phyloP scores from a whole-genome alignment of 2,113 vertebrate genomes.

The Pagrus major region DNA sequence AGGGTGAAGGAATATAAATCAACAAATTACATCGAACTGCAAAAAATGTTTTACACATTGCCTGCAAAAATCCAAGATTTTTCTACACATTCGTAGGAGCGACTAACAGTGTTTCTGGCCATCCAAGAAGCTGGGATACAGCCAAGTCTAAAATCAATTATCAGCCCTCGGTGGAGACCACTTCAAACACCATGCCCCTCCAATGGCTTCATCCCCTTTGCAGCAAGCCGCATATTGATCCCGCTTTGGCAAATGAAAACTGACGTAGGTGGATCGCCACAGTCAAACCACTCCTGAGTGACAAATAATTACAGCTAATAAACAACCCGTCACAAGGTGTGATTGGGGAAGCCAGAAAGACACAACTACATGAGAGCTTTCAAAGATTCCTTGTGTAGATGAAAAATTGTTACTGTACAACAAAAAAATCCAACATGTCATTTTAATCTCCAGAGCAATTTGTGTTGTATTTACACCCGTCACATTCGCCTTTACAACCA shows the following conservation, averaged over 20 bases:
- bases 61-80: constrained; percentile 26
- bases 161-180: constrained; percentile 58
- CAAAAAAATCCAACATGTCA: neutral
- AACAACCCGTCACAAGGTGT: constrained; percentile 42
- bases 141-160: constrained; percentile 79
- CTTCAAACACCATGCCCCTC: constrained; percentile 71
- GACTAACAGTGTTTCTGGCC: constrained; percentile 27
- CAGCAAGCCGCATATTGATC: constrained; percentile 72
- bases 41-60: constrained; percentile 26
- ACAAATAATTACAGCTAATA: constrained; percentile 71
- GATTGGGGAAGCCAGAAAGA: constrained; percentile 21
- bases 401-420: neutral
- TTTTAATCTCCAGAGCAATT: neutral
- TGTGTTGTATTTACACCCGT: neutral
- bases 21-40: constrained; percentile 61
- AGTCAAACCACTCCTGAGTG: constrained; percentile 43
- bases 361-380: neutral
- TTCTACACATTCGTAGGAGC: constrained; percentile 39
- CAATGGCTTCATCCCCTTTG: constrained; percentile 69
- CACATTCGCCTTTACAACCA: constrained; percentile 19
- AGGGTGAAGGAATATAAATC: constrained; percentile 35
- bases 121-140: constrained; percentile 50
- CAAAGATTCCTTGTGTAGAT: neutral
- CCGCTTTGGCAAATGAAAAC: constrained; percentile 71
- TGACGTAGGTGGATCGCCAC: constrained; percentile 52